Evolutionary conservation across 2,888 invertebrate species (phyloP).

Genomic region (Drosophila seclusa): DNA sequence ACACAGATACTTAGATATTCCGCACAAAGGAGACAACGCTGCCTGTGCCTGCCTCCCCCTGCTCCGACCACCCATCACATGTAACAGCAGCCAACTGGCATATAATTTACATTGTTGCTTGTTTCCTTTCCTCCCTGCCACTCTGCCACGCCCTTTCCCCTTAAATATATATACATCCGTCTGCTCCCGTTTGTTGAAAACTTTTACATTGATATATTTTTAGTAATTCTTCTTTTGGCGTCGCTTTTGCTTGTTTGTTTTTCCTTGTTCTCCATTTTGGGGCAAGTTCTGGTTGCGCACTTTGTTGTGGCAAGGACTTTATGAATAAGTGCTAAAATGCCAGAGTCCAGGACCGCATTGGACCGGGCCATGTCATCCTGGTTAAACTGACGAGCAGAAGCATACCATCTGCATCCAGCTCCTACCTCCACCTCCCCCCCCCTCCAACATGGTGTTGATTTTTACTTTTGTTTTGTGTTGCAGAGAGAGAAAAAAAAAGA

Average conservation of each 20-base stretch:
- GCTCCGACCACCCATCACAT: background rate
- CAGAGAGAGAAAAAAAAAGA: constrained; percentile 3
- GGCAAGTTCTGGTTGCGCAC: constrained; percentile 58
- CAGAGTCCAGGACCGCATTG: constrained; percentile 83
- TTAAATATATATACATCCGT: constrained; percentile 2
- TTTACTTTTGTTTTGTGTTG: constrained; percentile 31
- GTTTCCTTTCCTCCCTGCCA: constrained; percentile 54
- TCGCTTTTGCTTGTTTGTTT: constrained; percentile 25
- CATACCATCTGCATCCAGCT: constrained; percentile 30
- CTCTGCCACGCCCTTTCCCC: background rate
- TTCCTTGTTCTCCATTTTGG: constrained; percentile 64
- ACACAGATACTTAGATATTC: constrained; percentile 17
- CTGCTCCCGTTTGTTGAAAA: constrained; percentile 45
- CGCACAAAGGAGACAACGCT: constrained; percentile 50
- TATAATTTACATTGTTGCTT: constrained; percentile 79
- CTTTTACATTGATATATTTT: constrained; percentile 78
- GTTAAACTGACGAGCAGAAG: constrained; percentile 84
- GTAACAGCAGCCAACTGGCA: constrained; percentile 67
- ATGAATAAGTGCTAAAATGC: constrained; percentile 82
- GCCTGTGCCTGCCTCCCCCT: background rate
- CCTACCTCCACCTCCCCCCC: background rate
- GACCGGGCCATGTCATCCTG: constrained; percentile 84
- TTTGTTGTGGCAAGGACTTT: constrained; percentile 66
- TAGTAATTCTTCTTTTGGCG: constrained; percentile 72
- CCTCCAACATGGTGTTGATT: constrained; percentile 25